Evolutionary conservation across 2,888 invertebrate species (phyloP), one percentile per base, ranked within the genome.

Genomic region (Tolmerus cingulatus): DNA sequence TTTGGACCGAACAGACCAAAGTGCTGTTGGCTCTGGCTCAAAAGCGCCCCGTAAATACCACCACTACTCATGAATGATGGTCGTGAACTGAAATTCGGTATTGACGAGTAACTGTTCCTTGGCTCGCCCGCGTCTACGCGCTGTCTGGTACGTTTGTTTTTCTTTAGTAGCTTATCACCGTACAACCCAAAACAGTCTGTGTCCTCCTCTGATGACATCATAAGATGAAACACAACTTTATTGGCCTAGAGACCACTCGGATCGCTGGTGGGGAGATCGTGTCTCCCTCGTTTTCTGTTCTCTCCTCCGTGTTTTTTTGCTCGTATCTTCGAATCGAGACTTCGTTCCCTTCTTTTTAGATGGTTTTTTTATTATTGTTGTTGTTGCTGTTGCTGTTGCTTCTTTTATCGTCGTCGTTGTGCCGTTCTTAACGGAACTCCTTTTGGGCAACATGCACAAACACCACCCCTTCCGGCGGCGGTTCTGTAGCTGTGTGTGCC

Each of bases 121-220:
- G 97, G 96, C 95, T 98, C 97, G 92, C 97, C 97, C 95, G 97
- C 97, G 96, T 97, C 97, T 94, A 97, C 97, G 94, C 97, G 96
- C 95, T 97, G 97, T 95, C 97, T 96, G 94, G 96, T 97, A 94
- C 97, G 96, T 94, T 97, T 97, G 94, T 96, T 95, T 95, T 97
- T 96, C 96, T 97, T 97, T 95, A 97, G 95, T 96, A 96, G 95
- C 94, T 97, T 96, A 94, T 96, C 97, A 96, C 96, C 96, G 95
- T 96, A 97, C 96, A 97, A 96, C 95, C 96, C 97, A 95, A 96
- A 96, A 95, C 95, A 95, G 94, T 96, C 96, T 95, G 96, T 96
- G 96, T 97, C 97, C 96, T 97, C 97, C 96, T 97, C 97, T 96
- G 97, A 97, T 97, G 97, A 97, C 97, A 97, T 97, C 96, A 97